phyloP scores from a whole-genome alignment of 1,140 invertebrate genomes.

The Drepana arcuata region DNA sequence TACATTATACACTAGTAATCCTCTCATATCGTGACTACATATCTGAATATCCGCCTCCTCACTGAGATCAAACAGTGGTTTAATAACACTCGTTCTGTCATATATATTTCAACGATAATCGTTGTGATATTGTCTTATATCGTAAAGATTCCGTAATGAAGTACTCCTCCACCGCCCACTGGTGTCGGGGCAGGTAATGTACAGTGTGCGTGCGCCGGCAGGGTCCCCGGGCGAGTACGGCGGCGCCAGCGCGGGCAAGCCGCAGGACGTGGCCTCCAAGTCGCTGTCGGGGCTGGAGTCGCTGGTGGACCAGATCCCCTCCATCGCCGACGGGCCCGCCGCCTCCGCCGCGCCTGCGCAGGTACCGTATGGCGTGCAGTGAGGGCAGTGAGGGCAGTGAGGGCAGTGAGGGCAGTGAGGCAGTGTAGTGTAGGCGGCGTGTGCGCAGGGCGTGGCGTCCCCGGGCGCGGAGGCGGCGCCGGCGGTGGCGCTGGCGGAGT shows the following conservation, averaged over 20 bases:
- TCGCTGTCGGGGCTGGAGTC: slow-evolving; percentile 91
- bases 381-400: too few species aligned
- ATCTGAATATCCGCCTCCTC: too few species aligned
- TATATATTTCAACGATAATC: not conserved
- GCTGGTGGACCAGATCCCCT: slow-evolving; percentile 92
- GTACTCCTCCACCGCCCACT: too few species aligned
- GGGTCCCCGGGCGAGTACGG: slow-evolving; percentile 44
- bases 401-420: too few species aligned
- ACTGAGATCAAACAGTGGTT: too few species aligned
- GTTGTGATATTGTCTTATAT: not conserved
- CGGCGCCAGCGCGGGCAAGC: slow-evolving; percentile 50
- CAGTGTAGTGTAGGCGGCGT: too few species aligned
- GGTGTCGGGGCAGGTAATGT: too few species aligned
- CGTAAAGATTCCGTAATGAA: not conserved
- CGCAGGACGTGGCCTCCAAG: slow-evolving; percentile 86
- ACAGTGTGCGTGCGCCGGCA: slow-evolving; percentile 13
- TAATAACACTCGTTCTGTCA: not conserved
- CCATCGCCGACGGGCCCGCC: slow-evolving; percentile 78
- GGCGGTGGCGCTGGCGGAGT: slow-evolving; percentile 46
- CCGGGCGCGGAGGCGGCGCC: slow-evolving; percentile 19
- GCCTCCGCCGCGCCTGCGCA: slow-evolving; percentile 14
- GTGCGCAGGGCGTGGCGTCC: too few species aligned
- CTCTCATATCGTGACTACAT: too few species aligned
- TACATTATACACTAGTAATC: too few species aligned
- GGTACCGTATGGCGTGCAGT: too few species aligned